Percentiles rank a stretch among this genome's conserved stretches.
These are phyloP conservation scores for Drymonia ruficornis DNA, from an alignment of 2,888 invertebrate genomes.

Conservation along the genomic window DNA sequence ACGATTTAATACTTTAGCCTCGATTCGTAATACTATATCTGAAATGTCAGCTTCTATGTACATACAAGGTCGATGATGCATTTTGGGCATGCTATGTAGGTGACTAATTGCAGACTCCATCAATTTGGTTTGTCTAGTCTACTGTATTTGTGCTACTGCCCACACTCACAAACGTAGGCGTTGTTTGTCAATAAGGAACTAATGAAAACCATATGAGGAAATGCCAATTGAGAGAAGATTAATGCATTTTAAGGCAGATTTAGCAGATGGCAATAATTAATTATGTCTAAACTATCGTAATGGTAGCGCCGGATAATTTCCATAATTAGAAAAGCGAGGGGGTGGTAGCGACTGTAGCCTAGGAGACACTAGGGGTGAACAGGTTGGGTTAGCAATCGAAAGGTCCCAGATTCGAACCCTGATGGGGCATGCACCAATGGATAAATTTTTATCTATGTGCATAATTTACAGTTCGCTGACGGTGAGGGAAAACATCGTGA, in stretches of 20 bases:
- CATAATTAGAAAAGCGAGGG: too few species aligned
- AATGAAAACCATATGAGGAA: background rate
- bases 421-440: too few species aligned
- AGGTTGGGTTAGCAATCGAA: too few species aligned
- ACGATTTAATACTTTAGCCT: too few species aligned
- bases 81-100: slow-evolving; percentile 2
- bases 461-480: too few species aligned
- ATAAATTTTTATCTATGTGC: too few species aligned
- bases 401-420: too few species aligned
- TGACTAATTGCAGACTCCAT: background rate
- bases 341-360: too few species aligned
- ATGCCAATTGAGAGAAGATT: background rate
- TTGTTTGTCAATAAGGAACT: background rate
- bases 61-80: background rate
- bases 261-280: background rate
- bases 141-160: background rate
- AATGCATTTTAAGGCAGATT: background rate
- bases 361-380: too few species aligned
- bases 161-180: background rate
- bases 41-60: background rate
- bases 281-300: background rate
- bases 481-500: too few species aligned
- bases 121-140: background rate
- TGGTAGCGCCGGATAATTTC: background rate
- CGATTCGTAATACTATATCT: too few species aligned